Percentiles rank a stretch among this genome's conserved stretches.
Evolutionary conservation across 2,797 vertebrate species (phyloP).

Genomic region (Champsocephalus gunnari): DNA sequence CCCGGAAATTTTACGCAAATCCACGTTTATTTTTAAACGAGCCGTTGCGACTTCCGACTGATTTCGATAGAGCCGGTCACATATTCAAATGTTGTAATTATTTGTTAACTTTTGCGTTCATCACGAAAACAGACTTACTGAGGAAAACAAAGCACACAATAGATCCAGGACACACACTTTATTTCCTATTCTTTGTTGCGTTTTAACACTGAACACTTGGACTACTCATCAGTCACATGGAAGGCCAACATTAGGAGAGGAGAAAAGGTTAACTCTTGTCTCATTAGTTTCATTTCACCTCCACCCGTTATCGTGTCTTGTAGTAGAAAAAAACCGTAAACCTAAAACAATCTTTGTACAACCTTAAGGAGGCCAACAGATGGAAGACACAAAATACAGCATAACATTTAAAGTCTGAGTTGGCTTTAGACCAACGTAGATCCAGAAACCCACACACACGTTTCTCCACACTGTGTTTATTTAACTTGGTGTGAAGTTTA

Average conservation of each 20-base stretch:
- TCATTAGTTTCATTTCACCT: not conserved
- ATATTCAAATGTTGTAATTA: too few species aligned
- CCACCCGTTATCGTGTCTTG: not conserved
- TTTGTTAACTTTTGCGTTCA: not conserved
- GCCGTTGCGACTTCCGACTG: too few species aligned
- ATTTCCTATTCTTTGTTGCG: too few species aligned
- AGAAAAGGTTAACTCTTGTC: not conserved
- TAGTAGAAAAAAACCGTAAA: too few species aligned
- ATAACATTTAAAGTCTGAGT: not conserved
- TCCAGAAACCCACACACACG: not conserved
- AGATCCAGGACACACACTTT: not conserved
- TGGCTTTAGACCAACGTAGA: not conserved
- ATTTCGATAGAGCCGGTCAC: too few species aligned
- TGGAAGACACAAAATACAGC: constrained; percentile 4
- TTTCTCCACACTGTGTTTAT: not conserved
- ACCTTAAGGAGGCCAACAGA: not conserved
- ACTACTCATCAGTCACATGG: not conserved
- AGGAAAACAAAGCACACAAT: not conserved
- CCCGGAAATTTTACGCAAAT: too few species aligned
- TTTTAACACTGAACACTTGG: not conserved
- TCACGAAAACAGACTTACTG: not conserved
- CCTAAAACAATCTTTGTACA: not conserved
- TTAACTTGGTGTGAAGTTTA: not conserved
- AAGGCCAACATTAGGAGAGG: not conserved
- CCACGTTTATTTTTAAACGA: too few species aligned